phyloP scores from a whole-genome alignment of 2,797 vertebrate species.

The Cetoscarus ocellatus region DNA sequence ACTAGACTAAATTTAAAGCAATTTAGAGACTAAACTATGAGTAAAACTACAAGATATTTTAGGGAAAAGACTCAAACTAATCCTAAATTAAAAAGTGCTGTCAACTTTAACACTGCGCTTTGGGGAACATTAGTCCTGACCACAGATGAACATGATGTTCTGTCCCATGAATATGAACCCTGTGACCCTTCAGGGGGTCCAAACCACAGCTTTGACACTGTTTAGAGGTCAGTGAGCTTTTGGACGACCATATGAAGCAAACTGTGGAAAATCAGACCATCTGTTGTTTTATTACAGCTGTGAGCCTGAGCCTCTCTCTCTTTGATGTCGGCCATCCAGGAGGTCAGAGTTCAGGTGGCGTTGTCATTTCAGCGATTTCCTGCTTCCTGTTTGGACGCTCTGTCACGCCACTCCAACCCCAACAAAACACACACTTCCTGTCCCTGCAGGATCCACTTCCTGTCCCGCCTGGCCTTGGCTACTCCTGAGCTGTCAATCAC shows the following conservation, averaged over 20 bases:
- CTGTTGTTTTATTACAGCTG: neutral
- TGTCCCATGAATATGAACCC: neutral
- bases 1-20: no score
- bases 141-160: neutral
- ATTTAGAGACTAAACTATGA: no score
- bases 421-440: constrained; percentile 58
- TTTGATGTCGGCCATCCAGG: constrained; percentile 34
- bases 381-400: constrained; percentile 68
- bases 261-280: neutral
- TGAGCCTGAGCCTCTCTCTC: constrained; percentile 3
- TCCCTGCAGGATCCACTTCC: constrained; percentile 43
- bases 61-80: no score
- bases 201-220: neutral
- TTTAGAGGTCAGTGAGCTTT: neutral
- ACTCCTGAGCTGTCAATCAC: constrained; percentile 47
- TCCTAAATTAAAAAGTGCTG: no score
- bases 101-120: no score
- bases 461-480: constrained; percentile 24
- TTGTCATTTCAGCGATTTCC: constrained; percentile 67
- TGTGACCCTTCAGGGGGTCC: neutral
- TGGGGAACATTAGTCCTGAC: no score
- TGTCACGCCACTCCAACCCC: constrained; percentile 26
- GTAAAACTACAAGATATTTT: no score
- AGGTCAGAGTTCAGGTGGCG: constrained; percentile 40
- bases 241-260: neutral